Base-by-base conservation (phyloP, 2,113 vertebrate genomes). In the Mugil cephalus region DNA sequence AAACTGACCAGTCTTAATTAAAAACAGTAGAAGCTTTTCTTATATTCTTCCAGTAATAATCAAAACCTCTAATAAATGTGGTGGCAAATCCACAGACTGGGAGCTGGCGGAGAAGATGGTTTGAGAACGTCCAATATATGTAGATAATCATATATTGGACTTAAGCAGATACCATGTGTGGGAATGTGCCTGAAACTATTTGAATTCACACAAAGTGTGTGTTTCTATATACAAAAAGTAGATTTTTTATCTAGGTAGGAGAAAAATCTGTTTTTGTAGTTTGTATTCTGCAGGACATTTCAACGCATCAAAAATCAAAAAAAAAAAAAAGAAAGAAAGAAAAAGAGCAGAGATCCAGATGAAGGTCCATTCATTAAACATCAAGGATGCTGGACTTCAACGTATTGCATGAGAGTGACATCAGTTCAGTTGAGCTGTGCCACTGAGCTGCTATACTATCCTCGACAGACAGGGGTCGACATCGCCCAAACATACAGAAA, bases 401-500 rank as follows among this genome's bases (percentile, higher is more conserved):
- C 39, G 24, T 52, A 76, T 85, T 84, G 66, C 77, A 74, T 10
- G n/a, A 46, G 61, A 70, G 63, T 87, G 77, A 81, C 84, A 69
- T 83, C 79, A 88, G 76, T 19, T 51, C 13, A 3, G 43, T n/a
- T n/a, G n/a, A n/a, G n/a, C n/a, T n/a, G 68, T 24, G 11, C 6
- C 9, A 4, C 48, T 3, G 0, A 52, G 75, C 50, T 80, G 83
- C 64, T 81, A 66, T 80, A 34, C 66, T 19, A 0, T 0, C 1
- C 34, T 64, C 54, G 1, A n/a, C 75, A 61, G 69, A 65, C 62
- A 82, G 87, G 72, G 55, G 87, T 53, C 85, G 7, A 61, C 36
- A n/a, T 52, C 2, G 9, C 36, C 69, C 77, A 75, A 4, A 69
- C 24, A 2, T 18, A 55, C 3, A 30, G 24, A 30, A 30, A 2